Evolutionary conservation across 2,888 invertebrate species (phyloP).

Genomic region (Lasioglossum lativentre): DNA sequence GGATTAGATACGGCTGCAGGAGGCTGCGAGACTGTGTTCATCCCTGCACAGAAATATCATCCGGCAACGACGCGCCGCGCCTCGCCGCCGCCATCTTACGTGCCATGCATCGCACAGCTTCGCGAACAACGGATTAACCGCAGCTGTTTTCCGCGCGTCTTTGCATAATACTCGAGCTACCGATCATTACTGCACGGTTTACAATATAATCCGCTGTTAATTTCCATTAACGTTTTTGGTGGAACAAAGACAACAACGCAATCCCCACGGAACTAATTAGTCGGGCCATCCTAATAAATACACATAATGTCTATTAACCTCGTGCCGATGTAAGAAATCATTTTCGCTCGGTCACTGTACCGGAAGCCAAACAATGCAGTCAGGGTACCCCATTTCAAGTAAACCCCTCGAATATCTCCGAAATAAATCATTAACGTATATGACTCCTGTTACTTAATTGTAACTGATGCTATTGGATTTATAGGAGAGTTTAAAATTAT

Average conservation of each 20-base stretch:
- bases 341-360: too few species aligned
- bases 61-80: constrained; percentile 5
- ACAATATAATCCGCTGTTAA: background rate
- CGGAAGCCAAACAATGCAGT: too few species aligned
- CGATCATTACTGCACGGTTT: constrained; percentile 32
- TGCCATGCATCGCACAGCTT: constrained; percentile 27
- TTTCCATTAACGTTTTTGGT: background rate
- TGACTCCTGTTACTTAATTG: too few species aligned
- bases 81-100: constrained; percentile 29
- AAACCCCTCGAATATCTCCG: too few species aligned
- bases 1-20: constrained; percentile 46
- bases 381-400: too few species aligned
- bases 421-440: too few species aligned
- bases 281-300: background rate
- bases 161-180: constrained; percentile 17
- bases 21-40: background rate
- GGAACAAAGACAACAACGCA: background rate
- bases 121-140: constrained; percentile 36
- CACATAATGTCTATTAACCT: too few species aligned
- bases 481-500: too few species aligned
- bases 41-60: constrained; percentile 36
- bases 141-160: constrained; percentile 20
- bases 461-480: too few species aligned
- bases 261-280: background rate
- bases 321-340: too few species aligned